Percentiles rank a stretch among this genome's conserved stretches.
Conservation (phyloP, 2,113 vertebrate species). For the Sus scrofa region T2T-Sscrofa CM000818.6:112953501-112954000, state of each 20-base stretch:
- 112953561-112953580: constrained; percentile 43
- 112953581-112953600: neutral
- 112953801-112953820: no score
- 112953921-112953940: no score
- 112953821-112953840: no score
- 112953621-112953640: constrained; percentile 6
- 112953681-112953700: neutral
- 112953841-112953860: no score
- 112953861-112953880: no score
- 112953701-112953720: neutral
- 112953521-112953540: constrained; percentile 44
- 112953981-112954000: no score
- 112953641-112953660: constrained; percentile 38
- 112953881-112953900: no score
- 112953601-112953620: neutral
- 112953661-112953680: neutral
- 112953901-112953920: no score
- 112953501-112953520: neutral
- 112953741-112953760: constrained; percentile 36
- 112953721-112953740: constrained; percentile 19
- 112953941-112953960: no score
- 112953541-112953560: constrained; percentile 25
- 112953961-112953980: no score
- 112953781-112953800: no score
- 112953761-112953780: no score